A percentile compares a stretch with the other conserved stretches of the same genome.
These are phyloP conservation scores for Amyelois transitella DNA, from an alignment of 1,140 invertebrate species.

Conservation along the genomic window DNA sequence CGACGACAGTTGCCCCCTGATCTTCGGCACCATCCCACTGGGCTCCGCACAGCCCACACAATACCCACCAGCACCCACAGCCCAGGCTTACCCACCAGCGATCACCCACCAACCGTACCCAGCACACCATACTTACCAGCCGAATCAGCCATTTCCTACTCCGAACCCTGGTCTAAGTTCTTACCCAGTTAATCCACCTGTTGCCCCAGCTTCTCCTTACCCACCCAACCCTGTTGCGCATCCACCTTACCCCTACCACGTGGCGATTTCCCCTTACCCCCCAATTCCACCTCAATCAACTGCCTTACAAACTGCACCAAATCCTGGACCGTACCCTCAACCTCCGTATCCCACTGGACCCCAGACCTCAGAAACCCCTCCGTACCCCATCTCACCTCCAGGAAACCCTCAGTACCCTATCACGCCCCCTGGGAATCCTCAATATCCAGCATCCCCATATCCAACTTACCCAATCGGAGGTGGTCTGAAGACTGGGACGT, in stretches of 20 bases:
- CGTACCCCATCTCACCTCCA: neutral
- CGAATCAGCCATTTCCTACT: conserved; percentile 22
- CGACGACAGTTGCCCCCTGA: conserved; percentile 72
- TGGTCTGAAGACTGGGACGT: no score
- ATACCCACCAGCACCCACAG: conserved; percentile 37
- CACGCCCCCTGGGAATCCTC: neutral
- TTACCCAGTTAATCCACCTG: no score
- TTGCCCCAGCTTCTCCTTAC: conserved; percentile 12
- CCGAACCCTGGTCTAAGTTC: conserved; percentile 11
- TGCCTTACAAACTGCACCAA: conserved; percentile 1
- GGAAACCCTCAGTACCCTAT: neutral
- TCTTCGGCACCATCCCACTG: conserved; percentile 79
- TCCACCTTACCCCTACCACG: conserved; percentile 20
- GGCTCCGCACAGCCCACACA: conserved; percentile 62
- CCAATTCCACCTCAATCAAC: conserved; percentile 18
- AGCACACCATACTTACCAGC: conserved; percentile 3
- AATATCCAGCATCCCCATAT: neutral
- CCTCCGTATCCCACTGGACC: conserved; percentile 16
- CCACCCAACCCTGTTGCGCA: conserved; percentile 12
- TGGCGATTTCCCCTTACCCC: conserved; percentile 16
- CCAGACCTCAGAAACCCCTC: conserved; percentile 5
- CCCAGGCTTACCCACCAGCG: conserved; percentile 3
- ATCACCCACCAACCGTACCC: neutral
- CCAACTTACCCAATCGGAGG: no score
- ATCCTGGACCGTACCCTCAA: conserved; percentile 20